Conservation (phyloP, 2,888 invertebrate species). For the Archaeoteleia sp. region DNA sequence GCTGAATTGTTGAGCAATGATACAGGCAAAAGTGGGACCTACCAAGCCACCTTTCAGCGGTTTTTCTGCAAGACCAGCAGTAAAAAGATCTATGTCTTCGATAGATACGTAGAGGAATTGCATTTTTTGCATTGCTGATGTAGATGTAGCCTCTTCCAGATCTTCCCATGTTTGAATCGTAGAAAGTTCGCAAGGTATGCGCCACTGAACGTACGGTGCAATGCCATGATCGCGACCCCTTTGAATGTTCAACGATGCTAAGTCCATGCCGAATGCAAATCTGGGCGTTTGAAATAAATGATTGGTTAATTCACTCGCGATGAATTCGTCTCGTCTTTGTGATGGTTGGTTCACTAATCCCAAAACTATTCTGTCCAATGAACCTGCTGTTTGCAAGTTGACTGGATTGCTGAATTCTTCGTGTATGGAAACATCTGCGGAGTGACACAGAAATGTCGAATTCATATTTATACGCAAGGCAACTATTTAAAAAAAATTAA, state of each 20-base stretch:
- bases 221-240: conserved; percentile 91
- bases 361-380: conserved; percentile 85
- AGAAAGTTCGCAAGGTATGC: conserved; percentile 85
- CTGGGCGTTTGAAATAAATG: conserved; percentile 86
- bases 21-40: conserved; percentile 91
- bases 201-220: conserved; percentile 86
- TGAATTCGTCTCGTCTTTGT: conserved; percentile 87
- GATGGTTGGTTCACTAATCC: conserved; percentile 87
- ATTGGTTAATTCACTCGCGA: conserved; percentile 87
- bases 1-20: conserved; percentile 90
- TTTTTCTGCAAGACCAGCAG: conserved; percentile 88
- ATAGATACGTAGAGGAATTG: conserved; percentile 78
- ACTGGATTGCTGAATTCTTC: conserved; percentile 82
- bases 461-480: too few relatives aligned
- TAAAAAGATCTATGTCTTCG: conserved; percentile 89
- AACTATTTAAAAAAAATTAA: too few relatives aligned
- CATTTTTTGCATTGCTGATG: conserved; percentile 80
- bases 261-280: conserved; percentile 87
- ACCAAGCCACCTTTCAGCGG: conserved; percentile 87
- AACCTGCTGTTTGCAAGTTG: conserved; percentile 84
- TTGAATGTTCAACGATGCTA: conserved; percentile 92
- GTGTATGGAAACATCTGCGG: conserved; percentile 86
- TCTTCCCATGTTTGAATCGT: conserved; percentile 83
- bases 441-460: background rate
- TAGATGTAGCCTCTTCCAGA: conserved; percentile 81